Base-by-base conservation (phyloP, 2,797 vertebrate species). In the Sylvia borin region DNA sequence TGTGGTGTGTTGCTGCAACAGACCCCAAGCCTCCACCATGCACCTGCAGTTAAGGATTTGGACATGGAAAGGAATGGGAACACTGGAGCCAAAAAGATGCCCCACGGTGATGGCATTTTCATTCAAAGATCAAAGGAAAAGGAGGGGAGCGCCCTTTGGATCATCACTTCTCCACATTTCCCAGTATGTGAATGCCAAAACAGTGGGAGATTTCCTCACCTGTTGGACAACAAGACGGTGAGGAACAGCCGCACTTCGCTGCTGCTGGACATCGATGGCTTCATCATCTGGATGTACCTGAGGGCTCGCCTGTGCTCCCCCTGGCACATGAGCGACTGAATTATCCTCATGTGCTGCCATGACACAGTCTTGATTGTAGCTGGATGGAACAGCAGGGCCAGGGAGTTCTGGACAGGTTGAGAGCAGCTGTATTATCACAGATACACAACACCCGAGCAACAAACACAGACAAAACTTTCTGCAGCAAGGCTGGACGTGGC, bases 331-430 rank as follows among this genome's bases (percentile, higher is more conserved):
- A 99, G 98, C 5, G 98, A 98, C 45, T 99, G 98, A 84, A 99
- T 97, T 73, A 99, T 98, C 10, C 98, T 98, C 92, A 93, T 97
- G 43, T 99, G 99, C 42, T 99, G 99, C 99, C 99, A 99, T 2
- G 97, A 85, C 80, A 98, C 97, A 60, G 98, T 98, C 73, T 97
- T 98, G 95, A 98, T 97, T n/a, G 99, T 98, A 68, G 99, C 97
- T 18, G 99, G 99, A 92, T 99, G 99, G 83, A 99, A 98, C 21
- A 99, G 98, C 95, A 99, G 98, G 92, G 99, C 98, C 92, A 99
- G 98, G 13, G 99, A 98, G 96, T 98, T 99, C 99, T 99, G 97
- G 22, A 77, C 79, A 91, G 38, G 75, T 62, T 57, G 65, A 96
- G 50, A 79, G 13, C 14, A 58, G 10, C 32, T 64, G 16, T 9